Conservation (phyloP, 2,113 vertebrate genomes). For the Mustela nigripes region DNA sequence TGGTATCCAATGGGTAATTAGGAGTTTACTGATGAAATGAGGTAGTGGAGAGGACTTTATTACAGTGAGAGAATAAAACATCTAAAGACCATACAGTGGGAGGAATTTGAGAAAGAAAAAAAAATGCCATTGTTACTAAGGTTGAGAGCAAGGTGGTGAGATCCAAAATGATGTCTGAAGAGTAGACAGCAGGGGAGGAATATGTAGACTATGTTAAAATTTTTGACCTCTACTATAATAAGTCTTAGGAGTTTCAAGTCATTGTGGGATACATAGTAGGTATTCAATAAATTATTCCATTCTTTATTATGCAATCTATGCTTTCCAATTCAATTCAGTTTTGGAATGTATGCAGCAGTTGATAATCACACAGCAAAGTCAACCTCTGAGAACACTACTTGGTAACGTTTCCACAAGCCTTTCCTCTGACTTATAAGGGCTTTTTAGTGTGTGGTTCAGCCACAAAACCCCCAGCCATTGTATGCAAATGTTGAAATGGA, state of each 20-base stretch:
- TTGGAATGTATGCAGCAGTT: neutral
- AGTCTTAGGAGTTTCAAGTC: neutral
- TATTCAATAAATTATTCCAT: neutral
- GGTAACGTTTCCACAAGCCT: neutral
- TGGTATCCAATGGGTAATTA: neutral
- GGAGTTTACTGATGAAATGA: neutral
- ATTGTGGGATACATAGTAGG: neutral
- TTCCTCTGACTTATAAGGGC: neutral
- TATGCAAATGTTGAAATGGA: neutral
- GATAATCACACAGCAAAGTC: neutral
- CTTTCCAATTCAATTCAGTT: neutral
- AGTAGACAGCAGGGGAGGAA: neutral
- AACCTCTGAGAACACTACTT: neutral
- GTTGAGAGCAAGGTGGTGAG: neutral
- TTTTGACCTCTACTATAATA: neutral
- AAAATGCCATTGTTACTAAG: neutral
- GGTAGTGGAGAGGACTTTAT: neutral
- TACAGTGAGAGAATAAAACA: neutral
- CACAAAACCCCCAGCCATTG: neutral
- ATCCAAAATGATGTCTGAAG: neutral
- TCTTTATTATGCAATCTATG: neutral
- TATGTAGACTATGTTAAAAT: neutral
- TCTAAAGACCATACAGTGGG: neutral
- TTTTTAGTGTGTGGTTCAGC: neutral
- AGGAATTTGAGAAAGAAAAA: neutral